Evolutionary conservation across 53 echinoderm and acorn worm species (phyloP).

Genomic region (Temnopleurus reevesii): DNA sequence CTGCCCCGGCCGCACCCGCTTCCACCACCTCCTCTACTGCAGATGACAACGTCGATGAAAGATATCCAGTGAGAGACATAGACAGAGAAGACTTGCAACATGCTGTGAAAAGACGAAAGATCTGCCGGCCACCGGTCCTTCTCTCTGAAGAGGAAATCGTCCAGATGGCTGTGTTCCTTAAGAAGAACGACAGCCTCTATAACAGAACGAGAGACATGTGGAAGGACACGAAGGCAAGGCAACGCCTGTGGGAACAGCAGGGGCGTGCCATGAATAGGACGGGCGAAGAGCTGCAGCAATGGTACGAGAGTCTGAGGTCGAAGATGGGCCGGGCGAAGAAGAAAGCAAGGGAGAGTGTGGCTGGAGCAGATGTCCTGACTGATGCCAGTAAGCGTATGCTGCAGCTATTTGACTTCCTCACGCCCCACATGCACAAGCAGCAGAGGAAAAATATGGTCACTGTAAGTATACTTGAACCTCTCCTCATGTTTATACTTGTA

Average conservation of each 20-base stretch:
- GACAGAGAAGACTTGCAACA: too few relatives aligned
- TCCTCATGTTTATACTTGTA: too few relatives aligned
- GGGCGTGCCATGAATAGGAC: slow-evolving; percentile 33
- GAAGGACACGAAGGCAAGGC: slow-evolving; percentile 37
- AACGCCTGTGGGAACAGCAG: slow-evolving; percentile 44
- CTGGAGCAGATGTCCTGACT: slow-evolving; percentile 22
- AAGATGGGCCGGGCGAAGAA: slow-evolving; percentile 22
- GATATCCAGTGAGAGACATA: too few relatives aligned
- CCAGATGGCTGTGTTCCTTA: too few relatives aligned
- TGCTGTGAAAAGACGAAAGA: too few relatives aligned
- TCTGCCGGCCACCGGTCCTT: too few relatives aligned
- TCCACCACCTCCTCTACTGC: too few relatives aligned
- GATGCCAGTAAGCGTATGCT: slow-evolving; percentile 13
- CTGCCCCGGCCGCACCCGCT: too few relatives aligned
- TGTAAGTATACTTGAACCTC: slow-evolving; percentile 3
- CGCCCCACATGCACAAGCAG: slow-evolving; percentile 17
- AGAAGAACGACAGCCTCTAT: slow-evolving; percentile 17
- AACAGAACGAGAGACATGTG: slow-evolving; percentile 18
- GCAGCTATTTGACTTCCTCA: slow-evolving; percentile 39
- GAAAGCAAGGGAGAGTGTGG: slow-evolving; percentile 8
- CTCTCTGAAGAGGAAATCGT: too few relatives aligned
- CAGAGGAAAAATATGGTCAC: neutral
- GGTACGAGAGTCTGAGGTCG: slow-evolving; percentile 39
- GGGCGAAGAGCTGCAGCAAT: neutral
- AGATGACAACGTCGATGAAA: too few relatives aligned